Conservation (phyloP, 1,140 invertebrate genomes). For the Sarcophaga peregrina region DNA sequence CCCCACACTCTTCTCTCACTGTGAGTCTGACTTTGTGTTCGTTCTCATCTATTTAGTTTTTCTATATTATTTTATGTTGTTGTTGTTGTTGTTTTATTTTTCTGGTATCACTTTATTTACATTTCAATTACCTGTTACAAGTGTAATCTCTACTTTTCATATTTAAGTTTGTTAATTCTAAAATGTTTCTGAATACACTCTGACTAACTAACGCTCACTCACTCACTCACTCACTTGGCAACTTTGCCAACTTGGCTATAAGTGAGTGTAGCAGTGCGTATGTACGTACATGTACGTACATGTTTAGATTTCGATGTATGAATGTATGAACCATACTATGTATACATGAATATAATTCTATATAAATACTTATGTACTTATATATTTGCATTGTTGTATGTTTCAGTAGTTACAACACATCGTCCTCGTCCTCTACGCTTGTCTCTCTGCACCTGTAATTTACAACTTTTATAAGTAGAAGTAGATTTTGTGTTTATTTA, state of each 20-base stretch:
- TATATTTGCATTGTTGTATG: neutral
- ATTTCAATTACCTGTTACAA: constrained; percentile 25
- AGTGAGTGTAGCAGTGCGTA: too few relatives aligned
- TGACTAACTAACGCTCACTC: too few relatives aligned
- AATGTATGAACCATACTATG: too few relatives aligned
- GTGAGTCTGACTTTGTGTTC: neutral
- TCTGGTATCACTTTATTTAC: neutral
- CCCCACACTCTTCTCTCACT: too few relatives aligned
- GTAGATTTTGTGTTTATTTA: constrained; percentile 14
- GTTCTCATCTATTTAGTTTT: neutral
- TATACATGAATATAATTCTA: neutral
- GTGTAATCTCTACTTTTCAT: constrained; percentile 14
- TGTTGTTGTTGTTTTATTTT: too few relatives aligned
- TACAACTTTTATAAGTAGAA: neutral
- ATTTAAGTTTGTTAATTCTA: constrained; percentile 27
- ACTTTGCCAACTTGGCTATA: too few relatives aligned
- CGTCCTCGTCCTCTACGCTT: neutral
- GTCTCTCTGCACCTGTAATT: neutral
- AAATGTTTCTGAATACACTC: neutral
- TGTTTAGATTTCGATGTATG: too few relatives aligned
- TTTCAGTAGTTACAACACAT: neutral
- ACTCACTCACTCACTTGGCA: too few relatives aligned
- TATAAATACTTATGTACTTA: neutral
- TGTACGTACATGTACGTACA: too few relatives aligned
- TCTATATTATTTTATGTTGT: too few relatives aligned